Evolutionary conservation across 1,140 invertebrate species (phyloP).

Genomic region (Charaxes varanes): DNA sequence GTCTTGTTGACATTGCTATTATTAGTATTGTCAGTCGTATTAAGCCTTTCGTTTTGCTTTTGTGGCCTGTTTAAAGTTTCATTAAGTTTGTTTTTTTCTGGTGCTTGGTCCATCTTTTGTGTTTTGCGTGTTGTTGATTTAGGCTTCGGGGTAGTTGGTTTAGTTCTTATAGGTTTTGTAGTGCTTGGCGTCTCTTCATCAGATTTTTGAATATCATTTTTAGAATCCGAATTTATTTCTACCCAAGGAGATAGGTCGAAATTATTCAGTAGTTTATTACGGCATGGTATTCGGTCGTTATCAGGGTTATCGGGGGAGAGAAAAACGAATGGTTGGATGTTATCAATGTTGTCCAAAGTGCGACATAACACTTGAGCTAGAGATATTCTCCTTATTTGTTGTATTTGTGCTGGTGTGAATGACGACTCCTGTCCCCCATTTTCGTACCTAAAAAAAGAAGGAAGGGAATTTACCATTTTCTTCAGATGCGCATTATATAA

Average conservation of each 20-base stretch:
- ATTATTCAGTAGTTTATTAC: slow-evolving; percentile 80
- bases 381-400: slow-evolving; percentile 86
- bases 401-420: slow-evolving; percentile 88
- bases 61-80: slow-evolving; percentile 20
- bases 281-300: slow-evolving; percentile 80
- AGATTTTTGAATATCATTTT: slow-evolving; percentile 54
- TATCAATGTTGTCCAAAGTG: slow-evolving; percentile 84
- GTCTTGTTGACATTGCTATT: slow-evolving; percentile 21
- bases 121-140: slow-evolving; percentile 30
- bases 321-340: slow-evolving; percentile 85
- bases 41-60: slow-evolving; percentile 29
- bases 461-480: no score
- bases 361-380: slow-evolving; percentile 91
- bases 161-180: slow-evolving; percentile 35
- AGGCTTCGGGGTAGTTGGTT: slow-evolving; percentile 31
- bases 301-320: slow-evolving; percentile 77
- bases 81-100: slow-evolving; percentile 27
- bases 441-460: slow-evolving; percentile 77
- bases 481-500: background rate
- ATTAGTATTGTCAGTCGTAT: slow-evolving; percentile 32
- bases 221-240: slow-evolving; percentile 62
- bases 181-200: slow-evolving; percentile 32
- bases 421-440: slow-evolving; percentile 83
- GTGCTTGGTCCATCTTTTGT: slow-evolving; percentile 22
- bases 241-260: slow-evolving; percentile 80